Evolutionary conservation across 2,797 vertebrate genomes (phyloP).

Genomic region (Hippocampus kuda): DNA sequence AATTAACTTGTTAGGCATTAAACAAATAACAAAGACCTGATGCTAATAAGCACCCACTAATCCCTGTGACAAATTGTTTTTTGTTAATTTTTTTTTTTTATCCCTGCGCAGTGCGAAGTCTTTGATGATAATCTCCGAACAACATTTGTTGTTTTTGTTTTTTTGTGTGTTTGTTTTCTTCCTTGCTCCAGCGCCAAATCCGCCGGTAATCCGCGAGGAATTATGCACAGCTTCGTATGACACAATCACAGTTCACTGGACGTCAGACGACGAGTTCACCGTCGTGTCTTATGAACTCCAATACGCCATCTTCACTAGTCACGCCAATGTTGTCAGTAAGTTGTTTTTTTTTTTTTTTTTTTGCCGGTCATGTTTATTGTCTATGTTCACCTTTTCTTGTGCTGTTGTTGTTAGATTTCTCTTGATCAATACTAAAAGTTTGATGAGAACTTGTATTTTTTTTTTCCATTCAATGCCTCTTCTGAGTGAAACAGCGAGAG

Average conservation of each 20-base stretch:
- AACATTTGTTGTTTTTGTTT: constrained; percentile 16
- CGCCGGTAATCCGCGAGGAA: constrained; percentile 91
- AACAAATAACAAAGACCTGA: constrained; percentile 17
- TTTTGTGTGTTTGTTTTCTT: constrained; percentile 8
- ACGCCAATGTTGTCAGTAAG: constrained; percentile 96
- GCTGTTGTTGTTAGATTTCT: not conserved
- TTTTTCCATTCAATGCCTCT: not conserved
- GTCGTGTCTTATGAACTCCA: constrained; percentile 96
- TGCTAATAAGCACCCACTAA: constrained; percentile 20
- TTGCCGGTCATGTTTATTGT: not conserved
- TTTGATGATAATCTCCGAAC: constrained; percentile 19
- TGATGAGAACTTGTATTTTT: not conserved
- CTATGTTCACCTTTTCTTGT: not conserved
- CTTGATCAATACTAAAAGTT: not conserved
- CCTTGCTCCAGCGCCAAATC: constrained; percentile 77
- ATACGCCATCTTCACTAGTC: constrained; percentile 94
- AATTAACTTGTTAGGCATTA: constrained; percentile 42
- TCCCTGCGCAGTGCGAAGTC: constrained; percentile 13
- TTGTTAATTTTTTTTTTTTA: constrained; percentile 13
- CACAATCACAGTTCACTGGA: constrained; percentile 98
- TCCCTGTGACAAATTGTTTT: constrained; percentile 13
- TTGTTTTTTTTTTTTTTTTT: constrained; percentile 43
- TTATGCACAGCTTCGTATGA: constrained; percentile 95
- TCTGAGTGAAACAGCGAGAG: not conserved
- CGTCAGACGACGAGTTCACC: constrained; percentile 92